phyloP scores from a whole-genome alignment of 2,797 vertebrate genomes.

The Melanotaenia nigrans region DNA sequence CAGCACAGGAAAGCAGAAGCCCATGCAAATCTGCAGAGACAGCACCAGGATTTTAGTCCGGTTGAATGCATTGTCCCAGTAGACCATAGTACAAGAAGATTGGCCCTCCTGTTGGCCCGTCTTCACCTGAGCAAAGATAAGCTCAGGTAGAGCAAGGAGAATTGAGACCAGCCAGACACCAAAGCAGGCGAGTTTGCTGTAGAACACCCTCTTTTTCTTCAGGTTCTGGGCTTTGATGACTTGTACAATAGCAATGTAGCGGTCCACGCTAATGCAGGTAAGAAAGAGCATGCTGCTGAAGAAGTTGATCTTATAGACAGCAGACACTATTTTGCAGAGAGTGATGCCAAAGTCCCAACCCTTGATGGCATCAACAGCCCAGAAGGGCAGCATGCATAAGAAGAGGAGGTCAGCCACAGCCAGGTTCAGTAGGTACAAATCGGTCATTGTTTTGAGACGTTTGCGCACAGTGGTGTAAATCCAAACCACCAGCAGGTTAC shows the following conservation, averaged over 20 bases:
- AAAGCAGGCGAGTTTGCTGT: slow-evolving; percentile 84
- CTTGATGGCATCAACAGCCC: slow-evolving; percentile 81
- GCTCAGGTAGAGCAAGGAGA: slow-evolving; percentile 87
- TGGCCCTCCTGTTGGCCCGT: not conserved
- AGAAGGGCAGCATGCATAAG: slow-evolving; percentile 89
- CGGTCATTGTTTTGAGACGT: slow-evolving; percentile 89
- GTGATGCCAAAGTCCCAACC: slow-evolving; percentile 84
- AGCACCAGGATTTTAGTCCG: slow-evolving; percentile 81
- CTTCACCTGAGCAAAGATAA: slow-evolving; percentile 82
- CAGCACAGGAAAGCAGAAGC: slow-evolving; percentile 87
- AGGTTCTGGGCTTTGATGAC: slow-evolving; percentile 84
- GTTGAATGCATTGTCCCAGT: slow-evolving; percentile 61
- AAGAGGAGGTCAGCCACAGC: slow-evolving; percentile 91
- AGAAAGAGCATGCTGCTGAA: slow-evolving; percentile 91
- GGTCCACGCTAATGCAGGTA: slow-evolving; percentile 91
- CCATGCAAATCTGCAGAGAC: slow-evolving; percentile 85
- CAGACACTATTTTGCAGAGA: slow-evolving; percentile 86
- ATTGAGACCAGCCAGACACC: slow-evolving; percentile 83
- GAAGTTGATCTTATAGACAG: slow-evolving; percentile 91
- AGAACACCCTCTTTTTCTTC: slow-evolving; percentile 81
- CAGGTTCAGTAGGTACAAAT: slow-evolving; percentile 89
- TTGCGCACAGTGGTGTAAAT: slow-evolving; percentile 85
- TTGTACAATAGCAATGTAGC: slow-evolving; percentile 88
- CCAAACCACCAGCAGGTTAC: slow-evolving; percentile 87
- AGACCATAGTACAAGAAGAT: slow-evolving; percentile 82